These are phyloP conservation scores for Lanistes nyassanus DNA, from an alignment of 1,140 invertebrate genomes.

Conservation along the genomic window DNA sequence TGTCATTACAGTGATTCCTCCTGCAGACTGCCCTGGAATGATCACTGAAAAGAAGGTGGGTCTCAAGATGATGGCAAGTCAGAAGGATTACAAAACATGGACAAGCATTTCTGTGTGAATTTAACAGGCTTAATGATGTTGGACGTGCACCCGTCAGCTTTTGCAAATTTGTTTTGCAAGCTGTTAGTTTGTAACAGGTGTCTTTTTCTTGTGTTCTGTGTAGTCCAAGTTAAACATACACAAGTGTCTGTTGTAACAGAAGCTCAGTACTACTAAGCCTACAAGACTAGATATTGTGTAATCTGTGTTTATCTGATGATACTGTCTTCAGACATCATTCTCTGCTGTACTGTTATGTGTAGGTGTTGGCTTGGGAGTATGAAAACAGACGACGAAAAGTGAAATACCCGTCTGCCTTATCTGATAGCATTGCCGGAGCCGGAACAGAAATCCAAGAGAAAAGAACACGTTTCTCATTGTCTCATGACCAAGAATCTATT, in stretches of 20 bases:
- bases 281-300: too few relatives aligned
- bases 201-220: background rate
- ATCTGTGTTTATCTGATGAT: too few relatives aligned
- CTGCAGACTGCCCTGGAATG: conserved; percentile 75
- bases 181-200: background rate
- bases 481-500: conserved; percentile 86
- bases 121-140: too few relatives aligned
- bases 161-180: too few relatives aligned
- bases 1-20: conserved; percentile 74
- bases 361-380: conserved; percentile 54
- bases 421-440: conserved; percentile 53
- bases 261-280: too few relatives aligned
- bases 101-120: too few relatives aligned
- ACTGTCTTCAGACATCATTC: too few relatives aligned
- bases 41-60: conserved; percentile 79
- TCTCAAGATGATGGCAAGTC: too few relatives aligned
- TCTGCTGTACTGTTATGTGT: background rate
- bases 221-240: too few relatives aligned
- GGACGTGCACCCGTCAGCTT: too few relatives aligned
- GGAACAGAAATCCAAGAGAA: conserved; percentile 69
- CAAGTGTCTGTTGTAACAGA: too few relatives aligned
- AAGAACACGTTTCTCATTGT: conserved; percentile 76
- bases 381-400: conserved; percentile 50
- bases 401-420: conserved; percentile 44
- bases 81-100: too few relatives aligned